Conservation (phyloP, 53 echinoderm and acorn worm species). For the Echinarachnius parma region DNA sequence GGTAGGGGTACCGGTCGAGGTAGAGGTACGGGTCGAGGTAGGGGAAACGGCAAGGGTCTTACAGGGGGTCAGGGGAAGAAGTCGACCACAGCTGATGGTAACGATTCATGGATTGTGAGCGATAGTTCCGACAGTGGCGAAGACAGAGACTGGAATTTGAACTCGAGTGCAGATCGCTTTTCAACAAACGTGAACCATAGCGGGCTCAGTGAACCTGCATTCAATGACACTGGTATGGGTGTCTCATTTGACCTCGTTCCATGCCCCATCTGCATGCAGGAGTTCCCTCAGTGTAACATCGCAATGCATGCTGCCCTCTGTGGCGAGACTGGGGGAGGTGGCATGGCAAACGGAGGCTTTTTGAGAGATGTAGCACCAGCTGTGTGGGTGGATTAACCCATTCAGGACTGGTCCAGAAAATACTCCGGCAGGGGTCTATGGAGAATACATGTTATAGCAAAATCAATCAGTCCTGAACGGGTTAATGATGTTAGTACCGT, state of each 20-base stretch:
- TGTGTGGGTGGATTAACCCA: slow-evolving; percentile 18
- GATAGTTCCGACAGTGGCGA: neutral
- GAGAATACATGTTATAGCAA: too few species aligned
- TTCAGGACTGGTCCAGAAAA: too few species aligned
- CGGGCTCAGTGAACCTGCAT: too few species aligned
- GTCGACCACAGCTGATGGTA: neutral
- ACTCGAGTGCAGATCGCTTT: too few species aligned
- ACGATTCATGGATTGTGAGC: too few species aligned
- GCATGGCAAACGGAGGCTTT: neutral
- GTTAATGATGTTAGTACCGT: neutral
- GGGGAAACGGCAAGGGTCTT: neutral
- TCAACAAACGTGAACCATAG: too few species aligned
- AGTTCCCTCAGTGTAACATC: slow-evolving; percentile 28
- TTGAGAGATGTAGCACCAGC: slow-evolving; percentile 18
- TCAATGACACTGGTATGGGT: too few species aligned
- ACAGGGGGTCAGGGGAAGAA: neutral
- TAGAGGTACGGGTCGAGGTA: slow-evolving; percentile 7
- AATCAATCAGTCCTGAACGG: too few species aligned
- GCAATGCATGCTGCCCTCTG: slow-evolving; percentile 35
- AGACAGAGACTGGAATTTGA: too few species aligned
- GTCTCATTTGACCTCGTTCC: slow-evolving; percentile 32
- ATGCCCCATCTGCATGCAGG: slow-evolving; percentile 36
- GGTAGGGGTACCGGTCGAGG: slow-evolving; percentile 21
- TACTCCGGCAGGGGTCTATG: too few species aligned
- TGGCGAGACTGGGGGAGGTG: slow-evolving; percentile 1